Evolutionary conservation across 2,113 vertebrate species (phyloP).

Genomic region (Hydrochoerus hydrochaeris): DNA sequence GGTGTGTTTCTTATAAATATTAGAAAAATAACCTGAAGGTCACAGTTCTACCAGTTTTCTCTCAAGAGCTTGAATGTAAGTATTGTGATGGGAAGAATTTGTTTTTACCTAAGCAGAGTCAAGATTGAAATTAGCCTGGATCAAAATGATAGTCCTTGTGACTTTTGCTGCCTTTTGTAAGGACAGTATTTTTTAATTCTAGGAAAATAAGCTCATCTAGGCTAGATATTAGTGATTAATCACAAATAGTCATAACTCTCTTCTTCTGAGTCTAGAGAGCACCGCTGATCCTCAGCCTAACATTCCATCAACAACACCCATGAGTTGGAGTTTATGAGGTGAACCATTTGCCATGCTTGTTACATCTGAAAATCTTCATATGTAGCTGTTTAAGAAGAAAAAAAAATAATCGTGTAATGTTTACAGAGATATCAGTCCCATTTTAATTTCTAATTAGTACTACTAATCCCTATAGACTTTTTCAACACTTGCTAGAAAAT

Average conservation of each 20-base stretch:
- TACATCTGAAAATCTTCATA: slow-evolving; percentile 11
- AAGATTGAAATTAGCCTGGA: slow-evolving; percentile 17
- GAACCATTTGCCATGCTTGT: slow-evolving; percentile 49
- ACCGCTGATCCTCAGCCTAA: background rate
- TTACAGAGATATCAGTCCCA: slow-evolving; percentile 36
- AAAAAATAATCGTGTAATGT: slow-evolving; percentile 51
- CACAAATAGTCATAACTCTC: background rate
- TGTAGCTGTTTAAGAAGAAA: slow-evolving; percentile 14
- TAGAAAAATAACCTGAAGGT: background rate
- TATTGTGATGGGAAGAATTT: background rate
- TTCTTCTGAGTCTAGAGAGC: background rate
- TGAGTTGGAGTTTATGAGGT: background rate
- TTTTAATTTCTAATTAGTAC: slow-evolving; percentile 61
- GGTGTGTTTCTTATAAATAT: background rate
- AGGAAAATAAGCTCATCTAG: background rate
- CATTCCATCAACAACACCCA: background rate
- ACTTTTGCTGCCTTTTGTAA: slow-evolving; percentile 8
- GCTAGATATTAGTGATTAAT: background rate
- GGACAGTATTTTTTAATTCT: background rate
- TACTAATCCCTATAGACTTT: slow-evolving; percentile 50
- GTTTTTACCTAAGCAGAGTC: slow-evolving; percentile 13
- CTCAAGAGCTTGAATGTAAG: background rate
- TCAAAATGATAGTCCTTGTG: background rate
- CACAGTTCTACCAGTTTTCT: background rate
- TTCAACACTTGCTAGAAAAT: slow-evolving; percentile 22